phyloP scores from a whole-genome alignment of 64 coral and sea anemone species.

The Dendrophyllia cribrosa region DNA sequence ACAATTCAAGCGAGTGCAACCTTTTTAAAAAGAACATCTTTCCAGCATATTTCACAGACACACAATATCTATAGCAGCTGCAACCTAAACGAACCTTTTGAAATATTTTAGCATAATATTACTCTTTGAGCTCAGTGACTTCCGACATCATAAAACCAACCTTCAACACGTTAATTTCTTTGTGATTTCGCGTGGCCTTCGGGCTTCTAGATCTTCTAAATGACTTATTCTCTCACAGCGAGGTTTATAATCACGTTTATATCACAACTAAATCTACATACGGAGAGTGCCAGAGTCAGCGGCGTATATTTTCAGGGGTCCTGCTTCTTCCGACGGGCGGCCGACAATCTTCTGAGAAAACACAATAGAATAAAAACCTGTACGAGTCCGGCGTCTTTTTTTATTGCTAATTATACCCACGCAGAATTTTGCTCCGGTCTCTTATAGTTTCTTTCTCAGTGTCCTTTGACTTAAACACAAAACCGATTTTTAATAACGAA shows the following conservation, averaged over 20 bases:
- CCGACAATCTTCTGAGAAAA: slow-evolving; percentile 37
- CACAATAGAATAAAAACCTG: slow-evolving; percentile 63
- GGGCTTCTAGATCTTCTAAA: background rate
- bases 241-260: background rate
- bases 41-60: background rate
- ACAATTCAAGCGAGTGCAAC: background rate
- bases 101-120: slow-evolving; percentile 98
- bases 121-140: slow-evolving; percentile 72
- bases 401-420: slow-evolving; percentile 20
- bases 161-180: slow-evolving; percentile 24
- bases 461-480: background rate
- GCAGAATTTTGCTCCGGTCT: background rate
- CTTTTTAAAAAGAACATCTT: background rate
- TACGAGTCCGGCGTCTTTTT: slow-evolving; percentile 12
- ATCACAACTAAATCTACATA: background rate
- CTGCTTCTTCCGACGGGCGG: background rate
- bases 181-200: background rate
- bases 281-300: background rate
- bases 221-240: background rate
- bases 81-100: slow-evolving; percentile 65
- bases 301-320: background rate
- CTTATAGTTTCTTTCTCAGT: background rate
- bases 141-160: slow-evolving; percentile 43
- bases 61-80: slow-evolving; percentile 34
- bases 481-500: slow-evolving; percentile 42